Evolutionary conservation across 2,888 invertebrate genomes (phyloP), one percentile per base, ranked within the genome.

Genomic region (Acrobasis suavella): DNA sequence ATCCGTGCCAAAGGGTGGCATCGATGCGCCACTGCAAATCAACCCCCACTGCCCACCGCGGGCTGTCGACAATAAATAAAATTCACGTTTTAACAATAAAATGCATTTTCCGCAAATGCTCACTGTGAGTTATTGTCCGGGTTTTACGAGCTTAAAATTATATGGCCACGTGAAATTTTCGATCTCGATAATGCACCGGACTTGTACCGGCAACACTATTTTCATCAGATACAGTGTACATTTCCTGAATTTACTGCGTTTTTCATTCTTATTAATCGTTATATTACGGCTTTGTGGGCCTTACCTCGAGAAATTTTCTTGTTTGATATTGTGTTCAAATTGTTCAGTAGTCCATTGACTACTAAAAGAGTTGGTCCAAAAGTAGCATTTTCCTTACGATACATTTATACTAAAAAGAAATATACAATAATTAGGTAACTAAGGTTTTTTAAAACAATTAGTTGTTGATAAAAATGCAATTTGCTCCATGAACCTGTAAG

Each of bases 21-120:
- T 89, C 91, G 89, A 90, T 88, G 85, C 84, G 82, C 85, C 85
- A 88, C 89, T 86, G 91, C 91, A 92, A 91, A 92, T 91, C 91
- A 89, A 82, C 83, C 77, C 73, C 76, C 73, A 73, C 81, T 83
- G 67, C 74, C 80, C 74, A 79, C 84, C 86, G 83, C 82, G 81
- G 82, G 81, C 86, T 89, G 91, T 91, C 89, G 88, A 80, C 90
- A 83, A 91, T 92, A 92, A 91, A 91, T 91, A 92, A 92, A 92
- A 91, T 92, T 92, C 91, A 91, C 91, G 91, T 91, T 91, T 92
- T 91, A 92, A 91, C 91, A 92, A 92, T 92, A 92, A 92, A 92
- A 91, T 92, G 91, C 91, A 91, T 92, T 91, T 92, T 91, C 92
- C 91, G 91, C 91, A 91, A 92, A 92, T 91, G 91, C 89, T 89